These are phyloP conservation scores for Catalaphyllia jardinei DNA, from an alignment of 64 coral and sea anemone species.

Conservation along the genomic window DNA sequence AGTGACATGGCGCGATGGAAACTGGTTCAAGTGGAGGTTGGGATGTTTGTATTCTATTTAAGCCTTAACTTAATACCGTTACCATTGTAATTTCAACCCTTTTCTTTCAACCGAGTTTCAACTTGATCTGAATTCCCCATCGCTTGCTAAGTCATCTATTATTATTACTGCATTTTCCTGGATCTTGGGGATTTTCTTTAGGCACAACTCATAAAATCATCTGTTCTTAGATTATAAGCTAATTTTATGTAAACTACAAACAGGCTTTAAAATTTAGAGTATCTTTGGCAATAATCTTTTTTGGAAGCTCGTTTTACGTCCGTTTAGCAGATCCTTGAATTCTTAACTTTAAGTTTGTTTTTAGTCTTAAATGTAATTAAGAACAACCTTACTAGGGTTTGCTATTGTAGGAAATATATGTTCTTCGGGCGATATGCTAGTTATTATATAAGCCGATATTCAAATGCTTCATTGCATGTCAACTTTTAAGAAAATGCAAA, in stretches of 20 bases:
- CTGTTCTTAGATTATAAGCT: too few species aligned
- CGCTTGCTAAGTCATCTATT: too few species aligned
- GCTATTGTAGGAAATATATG: not conserved
- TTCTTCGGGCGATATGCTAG: not conserved
- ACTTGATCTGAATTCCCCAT: too few species aligned
- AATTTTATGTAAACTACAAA: too few species aligned
- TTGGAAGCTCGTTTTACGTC: not conserved
- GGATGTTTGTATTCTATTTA: not conserved
- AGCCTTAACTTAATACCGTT: constrained; percentile 1
- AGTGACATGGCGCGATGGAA: not conserved
- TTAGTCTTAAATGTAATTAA: not conserved
- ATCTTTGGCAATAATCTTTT: too few species aligned
- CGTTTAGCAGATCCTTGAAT: not conserved
- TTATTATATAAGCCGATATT: not conserved
- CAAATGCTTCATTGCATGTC: not conserved
- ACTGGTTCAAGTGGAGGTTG: not conserved
- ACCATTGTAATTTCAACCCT: not conserved
- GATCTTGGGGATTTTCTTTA: too few species aligned
- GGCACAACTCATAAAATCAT: too few species aligned
- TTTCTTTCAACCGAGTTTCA: too few species aligned
- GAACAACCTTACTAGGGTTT: not conserved
- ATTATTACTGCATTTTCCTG: too few species aligned
- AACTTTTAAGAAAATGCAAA: not conserved
- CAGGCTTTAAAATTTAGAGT: too few species aligned
- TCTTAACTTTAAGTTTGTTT: not conserved